Percentiles rank a stretch among this genome's conserved stretches.
phyloP scores from a whole-genome alignment of 2,888 invertebrate species.

The Pinctada fucata region DNA sequence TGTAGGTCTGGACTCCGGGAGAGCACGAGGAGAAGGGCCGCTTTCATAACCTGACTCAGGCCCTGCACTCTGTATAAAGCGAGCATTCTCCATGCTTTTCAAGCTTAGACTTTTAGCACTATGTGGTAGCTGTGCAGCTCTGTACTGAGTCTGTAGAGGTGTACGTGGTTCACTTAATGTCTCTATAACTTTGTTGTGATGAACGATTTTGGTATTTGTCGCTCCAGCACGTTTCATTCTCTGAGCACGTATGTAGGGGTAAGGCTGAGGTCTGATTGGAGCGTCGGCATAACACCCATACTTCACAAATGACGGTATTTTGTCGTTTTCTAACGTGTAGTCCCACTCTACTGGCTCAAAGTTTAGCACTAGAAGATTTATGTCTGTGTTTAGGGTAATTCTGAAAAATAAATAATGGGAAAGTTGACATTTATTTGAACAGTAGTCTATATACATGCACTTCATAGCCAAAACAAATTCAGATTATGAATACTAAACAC shows the following conservation, averaged over 20 bases:
- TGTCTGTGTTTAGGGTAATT: slow-evolving; percentile 73
- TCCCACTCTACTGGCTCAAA: slow-evolving; percentile 76
- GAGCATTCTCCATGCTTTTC: slow-evolving; percentile 65
- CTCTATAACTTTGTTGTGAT: slow-evolving; percentile 7
- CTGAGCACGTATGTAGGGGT: slow-evolving; percentile 74
- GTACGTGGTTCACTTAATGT: slow-evolving; percentile 24
- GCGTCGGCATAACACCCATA: slow-evolving; percentile 73
- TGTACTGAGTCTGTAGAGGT: slow-evolving; percentile 53
- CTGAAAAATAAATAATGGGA: slow-evolving; percentile 52
- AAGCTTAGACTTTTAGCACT: slow-evolving; percentile 71
- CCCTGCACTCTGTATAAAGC: slow-evolving; percentile 59
- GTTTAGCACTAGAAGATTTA: slow-evolving; percentile 73
- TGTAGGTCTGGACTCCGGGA: slow-evolving; percentile 29
- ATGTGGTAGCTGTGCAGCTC: slow-evolving; percentile 66
- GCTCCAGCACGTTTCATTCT: slow-evolving; percentile 74
- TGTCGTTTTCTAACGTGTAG: slow-evolving; percentile 73
- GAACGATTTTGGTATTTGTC: slow-evolving; percentile 67
- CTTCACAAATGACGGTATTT: slow-evolving; percentile 72
- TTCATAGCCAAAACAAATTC: background rate
- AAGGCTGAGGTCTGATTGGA: slow-evolving; percentile 71
- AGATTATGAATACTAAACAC: too few species aligned
- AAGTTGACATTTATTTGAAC: background rate
- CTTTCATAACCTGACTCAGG: slow-evolving; percentile 41
- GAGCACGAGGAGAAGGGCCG: slow-evolving; percentile 24
- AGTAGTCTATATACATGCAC: background rate